Conservation (phyloP, 2,113 vertebrate species). For the Corvus moneduloides region DNA sequence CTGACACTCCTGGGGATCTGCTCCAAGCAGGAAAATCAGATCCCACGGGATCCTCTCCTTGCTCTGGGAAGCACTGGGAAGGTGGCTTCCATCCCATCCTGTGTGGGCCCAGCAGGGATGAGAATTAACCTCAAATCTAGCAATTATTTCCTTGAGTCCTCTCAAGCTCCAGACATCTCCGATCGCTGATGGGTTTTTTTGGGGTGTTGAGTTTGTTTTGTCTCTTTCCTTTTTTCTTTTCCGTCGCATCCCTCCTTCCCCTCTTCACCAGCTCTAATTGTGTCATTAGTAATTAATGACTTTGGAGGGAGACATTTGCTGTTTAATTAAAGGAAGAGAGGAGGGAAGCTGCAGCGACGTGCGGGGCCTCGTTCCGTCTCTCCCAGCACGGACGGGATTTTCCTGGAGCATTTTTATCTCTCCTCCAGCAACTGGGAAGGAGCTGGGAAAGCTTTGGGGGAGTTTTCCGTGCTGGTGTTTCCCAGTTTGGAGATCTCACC, state of each 20-base stretch:
- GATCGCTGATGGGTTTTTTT: not conserved
- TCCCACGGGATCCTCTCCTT: not conserved
- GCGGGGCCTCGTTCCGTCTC: not conserved
- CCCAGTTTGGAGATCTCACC: not conserved
- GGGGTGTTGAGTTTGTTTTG: not conserved
- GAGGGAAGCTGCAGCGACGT: not conserved
- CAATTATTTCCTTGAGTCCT: slow-evolving; percentile 34
- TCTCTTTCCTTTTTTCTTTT: not conserved
- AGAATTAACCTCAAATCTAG: not conserved
- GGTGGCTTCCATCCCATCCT: not conserved
- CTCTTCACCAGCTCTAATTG: slow-evolving; percentile 23
- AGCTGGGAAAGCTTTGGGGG: not conserved
- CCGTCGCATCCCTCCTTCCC: not conserved
- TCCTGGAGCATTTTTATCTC: not conserved
- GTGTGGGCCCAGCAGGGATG: not conserved
- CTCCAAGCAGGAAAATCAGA: not conserved
- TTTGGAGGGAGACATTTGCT: slow-evolving; percentile 49
- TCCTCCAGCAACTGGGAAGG: not conserved
- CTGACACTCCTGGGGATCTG: fast-evolving
- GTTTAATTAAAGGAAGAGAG: slow-evolving; percentile 51
- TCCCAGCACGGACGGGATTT: not conserved
- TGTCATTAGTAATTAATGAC: slow-evolving; percentile 67
- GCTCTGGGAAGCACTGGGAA: not conserved
- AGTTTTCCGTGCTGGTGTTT: not conserved
- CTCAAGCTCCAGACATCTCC: not conserved